A percentile compares a stretch with the other conserved stretches of the same genome.
These are phyloP conservation scores for Orthonevra nobilis DNA, from an alignment of 2,888 invertebrate species.

Conservation along the genomic window DNA sequence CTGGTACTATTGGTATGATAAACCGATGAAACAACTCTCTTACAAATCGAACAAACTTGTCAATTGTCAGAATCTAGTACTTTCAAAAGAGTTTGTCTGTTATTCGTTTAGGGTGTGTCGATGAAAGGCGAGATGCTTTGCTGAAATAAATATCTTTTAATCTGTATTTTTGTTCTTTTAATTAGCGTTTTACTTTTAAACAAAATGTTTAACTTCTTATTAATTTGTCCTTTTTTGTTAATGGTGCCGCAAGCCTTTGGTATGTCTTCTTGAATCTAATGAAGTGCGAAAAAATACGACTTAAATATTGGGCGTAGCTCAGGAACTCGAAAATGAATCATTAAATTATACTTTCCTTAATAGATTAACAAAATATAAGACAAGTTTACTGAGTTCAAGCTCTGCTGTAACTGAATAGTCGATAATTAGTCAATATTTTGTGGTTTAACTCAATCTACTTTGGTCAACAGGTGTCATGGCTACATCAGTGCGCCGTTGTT, in stretches of 20 bases:
- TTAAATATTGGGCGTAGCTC: conserved; percentile 46
- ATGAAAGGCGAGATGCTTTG: conserved; percentile 17
- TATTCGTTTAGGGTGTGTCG: conserved; percentile 61
- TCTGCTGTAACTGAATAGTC: too few relatives aligned
- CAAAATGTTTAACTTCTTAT: conserved; percentile 32
- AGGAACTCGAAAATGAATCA: conserved; percentile 32
- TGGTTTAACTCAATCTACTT: background rate
- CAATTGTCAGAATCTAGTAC: conserved; percentile 58
- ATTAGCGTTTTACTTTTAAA: conserved; percentile 42
- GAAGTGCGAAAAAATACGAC: too few relatives aligned
- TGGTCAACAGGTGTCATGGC: conserved; percentile 59
- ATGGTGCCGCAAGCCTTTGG: conserved; percentile 22
- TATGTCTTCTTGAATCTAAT: conserved; percentile 30
- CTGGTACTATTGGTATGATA: too few relatives aligned
- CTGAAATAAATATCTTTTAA: conserved; percentile 26
- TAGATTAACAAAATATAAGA: too few relatives aligned
- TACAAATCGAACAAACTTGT: conserved; percentile 9
- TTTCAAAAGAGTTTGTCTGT: conserved; percentile 7
- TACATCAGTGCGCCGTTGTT: conserved; percentile 7
- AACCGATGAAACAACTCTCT: too few relatives aligned
- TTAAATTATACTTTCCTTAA: background rate
- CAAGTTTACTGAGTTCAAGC: background rate
- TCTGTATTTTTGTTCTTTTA: conserved; percentile 11
- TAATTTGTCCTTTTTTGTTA: conserved; percentile 13
- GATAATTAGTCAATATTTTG: background rate